Base-by-base conservation (phyloP, 2,888 invertebrate species). In the Tachina fera region DNA sequence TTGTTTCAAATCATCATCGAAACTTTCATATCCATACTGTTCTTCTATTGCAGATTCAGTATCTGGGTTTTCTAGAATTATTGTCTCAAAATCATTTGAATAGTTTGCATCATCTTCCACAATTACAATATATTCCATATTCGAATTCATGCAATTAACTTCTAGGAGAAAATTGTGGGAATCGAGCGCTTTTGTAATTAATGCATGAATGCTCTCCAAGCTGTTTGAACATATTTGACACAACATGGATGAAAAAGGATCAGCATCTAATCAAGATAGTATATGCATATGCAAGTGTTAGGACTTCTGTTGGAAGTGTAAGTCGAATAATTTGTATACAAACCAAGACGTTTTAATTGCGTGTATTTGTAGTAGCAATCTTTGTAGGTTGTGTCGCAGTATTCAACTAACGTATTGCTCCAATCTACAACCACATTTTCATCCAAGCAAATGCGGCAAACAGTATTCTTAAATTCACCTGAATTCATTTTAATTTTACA, bases 331-430 rank as follows among this genome's bases (percentile, higher is more conserved):
- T 56, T 1, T 8, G 4, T n/a, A 58, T 67, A 83, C 77, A 53
- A 78, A 86, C 85, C 85, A 14, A 47, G 22, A 11, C 19, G 67
- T 49, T 75, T 43, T 9, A 86, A 10, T 47, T 83, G 79, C 1
- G 79, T 83, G 43, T 86, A 86, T 43, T 83, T 86, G 61, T 83
- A 83, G 60, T 86, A 86, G 16, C 82, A 83, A 49, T 86, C 86
- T 61, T 71, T 82, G 31, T 83, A 86, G 9, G 68, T 65, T 39
- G 67, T 9, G 22, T 65, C 60, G 22, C 22, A 3, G n/a, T 75
- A 45, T 60, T 60, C 56, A 14, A 31, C 11, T 14, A 79, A 11
- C 11, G 45, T n/a, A 22, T 60, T 65, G 43, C n/a, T 60, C 86
- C 86, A 86, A 47, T 83, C 71, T 19, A 86, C 41, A 22, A 41